phyloP scores from a whole-genome alignment of 2,888 invertebrate species.

The Bruchidius siliquastri region DNA sequence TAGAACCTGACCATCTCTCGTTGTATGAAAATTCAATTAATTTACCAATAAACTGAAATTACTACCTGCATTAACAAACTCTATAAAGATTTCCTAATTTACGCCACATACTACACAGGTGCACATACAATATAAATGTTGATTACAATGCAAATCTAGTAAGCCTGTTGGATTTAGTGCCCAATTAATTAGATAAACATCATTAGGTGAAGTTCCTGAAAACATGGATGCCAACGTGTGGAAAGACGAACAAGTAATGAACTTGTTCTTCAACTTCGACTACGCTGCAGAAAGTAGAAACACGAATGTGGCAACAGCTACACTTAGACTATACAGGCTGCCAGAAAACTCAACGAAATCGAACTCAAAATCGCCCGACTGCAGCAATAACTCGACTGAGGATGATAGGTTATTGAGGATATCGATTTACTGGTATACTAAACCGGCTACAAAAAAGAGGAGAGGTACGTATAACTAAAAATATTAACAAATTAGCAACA shows the following conservation, averaged over 20 bases:
- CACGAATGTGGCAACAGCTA: conserved; percentile 51
- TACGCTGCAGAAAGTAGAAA: conserved; percentile 45
- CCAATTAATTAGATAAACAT: neutral
- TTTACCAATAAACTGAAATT: too few relatives aligned
- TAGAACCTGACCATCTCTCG: too few relatives aligned
- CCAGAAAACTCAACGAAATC: conserved; percentile 40
- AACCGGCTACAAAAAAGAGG: conserved; percentile 52
- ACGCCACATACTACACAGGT: too few relatives aligned
- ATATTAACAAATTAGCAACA: neutral
- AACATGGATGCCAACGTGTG: conserved; percentile 54
- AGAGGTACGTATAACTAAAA: conserved; percentile 46
- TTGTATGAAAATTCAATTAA: too few relatives aligned
- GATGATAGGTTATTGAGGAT: conserved; percentile 55
- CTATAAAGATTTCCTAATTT: too few relatives aligned
- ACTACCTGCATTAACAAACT: too few relatives aligned
- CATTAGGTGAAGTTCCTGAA: conserved; percentile 52
- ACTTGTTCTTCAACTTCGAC: conserved; percentile 54
- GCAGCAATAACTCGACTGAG: conserved; percentile 34
- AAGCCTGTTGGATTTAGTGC: neutral
- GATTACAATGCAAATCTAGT: too few relatives aligned
- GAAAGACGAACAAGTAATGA: conserved; percentile 53
- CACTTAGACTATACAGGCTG: conserved; percentile 51
- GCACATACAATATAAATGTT: too few relatives aligned
- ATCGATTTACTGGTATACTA: conserved; percentile 57
- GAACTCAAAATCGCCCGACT: conserved; percentile 24